A percentile compares a stretch with the other conserved stretches of the same genome.
Conservation (phyloP, 2,113 vertebrate species). For the Austrofundulus limnaeus region DNA sequence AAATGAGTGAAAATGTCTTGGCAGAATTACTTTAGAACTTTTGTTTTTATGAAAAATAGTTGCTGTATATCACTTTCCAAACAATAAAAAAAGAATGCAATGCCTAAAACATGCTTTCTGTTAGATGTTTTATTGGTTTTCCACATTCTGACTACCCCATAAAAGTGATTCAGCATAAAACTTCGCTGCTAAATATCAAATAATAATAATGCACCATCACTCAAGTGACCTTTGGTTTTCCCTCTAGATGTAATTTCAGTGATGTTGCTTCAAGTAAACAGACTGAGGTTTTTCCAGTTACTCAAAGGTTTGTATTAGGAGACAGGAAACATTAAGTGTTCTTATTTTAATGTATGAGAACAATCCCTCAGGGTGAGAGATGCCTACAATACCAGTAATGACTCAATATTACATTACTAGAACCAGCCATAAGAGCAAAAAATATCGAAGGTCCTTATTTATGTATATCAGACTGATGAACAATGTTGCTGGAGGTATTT, state of each 20-base stretch:
- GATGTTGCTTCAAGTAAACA: slow-evolving; percentile 41
- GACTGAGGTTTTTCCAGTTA: slow-evolving; percentile 25
- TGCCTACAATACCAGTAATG: slow-evolving; percentile 53
- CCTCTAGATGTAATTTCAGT: slow-evolving; percentile 22
- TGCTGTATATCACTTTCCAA: too few relatives aligned
- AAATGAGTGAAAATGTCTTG: too few relatives aligned
- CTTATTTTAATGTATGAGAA: slow-evolving; percentile 29
- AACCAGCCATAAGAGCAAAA: slow-evolving; percentile 29
- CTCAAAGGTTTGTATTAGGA: slow-evolving; percentile 43
- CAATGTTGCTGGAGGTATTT: slow-evolving; percentile 12
- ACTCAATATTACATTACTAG: slow-evolving; percentile 37
- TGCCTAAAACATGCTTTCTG: background rate
- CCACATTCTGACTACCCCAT: background rate
- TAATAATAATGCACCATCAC: slow-evolving; percentile 1
- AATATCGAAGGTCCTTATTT: slow-evolving; percentile 39
- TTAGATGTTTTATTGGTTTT: background rate
- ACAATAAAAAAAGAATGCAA: background rate
- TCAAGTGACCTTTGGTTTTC: slow-evolving; percentile 12
- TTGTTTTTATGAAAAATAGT: too few relatives aligned
- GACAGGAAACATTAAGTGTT: slow-evolving; percentile 48
- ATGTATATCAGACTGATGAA: slow-evolving; percentile 35
- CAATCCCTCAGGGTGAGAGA: slow-evolving; percentile 50
- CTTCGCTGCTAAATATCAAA: background rate
- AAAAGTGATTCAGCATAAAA: background rate
- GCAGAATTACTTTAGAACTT: too few relatives aligned